Base-by-base conservation (phyloP, 1,140 invertebrate species). In the Ephestia elutella region DNA sequence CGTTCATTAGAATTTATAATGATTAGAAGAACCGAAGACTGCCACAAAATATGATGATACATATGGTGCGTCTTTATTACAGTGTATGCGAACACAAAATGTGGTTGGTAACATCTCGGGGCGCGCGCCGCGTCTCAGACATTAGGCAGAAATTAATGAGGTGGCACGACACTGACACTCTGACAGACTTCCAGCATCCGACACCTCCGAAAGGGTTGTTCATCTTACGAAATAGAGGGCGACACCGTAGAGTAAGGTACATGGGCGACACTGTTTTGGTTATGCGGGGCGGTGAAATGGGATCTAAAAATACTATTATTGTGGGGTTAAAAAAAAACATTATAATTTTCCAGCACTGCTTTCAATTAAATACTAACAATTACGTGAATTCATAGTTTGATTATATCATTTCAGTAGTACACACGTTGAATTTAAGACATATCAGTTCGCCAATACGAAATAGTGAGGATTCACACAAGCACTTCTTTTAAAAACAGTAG, bases 111-210 rank as follows among this genome's bases (percentile, higher is more conserved):
- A 28, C 8, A 5, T 28, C 25, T 28, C 3, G 3, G 25, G 3
- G 3, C 8, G 25, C 65, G 68, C 65, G 54, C 59, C 71, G 61
- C 72, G 74, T 77, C 78, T 76, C 69, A 74, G 68, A 84, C 78
- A 81, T 84, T 81, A 84, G 73, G 73, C 74, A 72, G 72, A 82
- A 84, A 84, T 84, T 84, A 84, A 84, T 84, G 81, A 82, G 69
- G 80, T 74, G 75, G 79, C 75, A 70, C 70, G 59, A 71, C 59
- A 54, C 61, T 65, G 67, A 60, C 54, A 60, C 63, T 68, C 69
- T 75, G 75, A 78, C 75, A 80, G 75, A 81, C 66, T 65, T 73
- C 64, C 56, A 70, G 73, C 30, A 3, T 32, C 30, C 11, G 9
- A 4, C 3, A 32, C 30, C 30, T 25, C 7, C 57, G 65, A 65